Evolutionary conservation across 2,888 invertebrate species (phyloP).

Genomic region (Eulithis prunata): DNA sequence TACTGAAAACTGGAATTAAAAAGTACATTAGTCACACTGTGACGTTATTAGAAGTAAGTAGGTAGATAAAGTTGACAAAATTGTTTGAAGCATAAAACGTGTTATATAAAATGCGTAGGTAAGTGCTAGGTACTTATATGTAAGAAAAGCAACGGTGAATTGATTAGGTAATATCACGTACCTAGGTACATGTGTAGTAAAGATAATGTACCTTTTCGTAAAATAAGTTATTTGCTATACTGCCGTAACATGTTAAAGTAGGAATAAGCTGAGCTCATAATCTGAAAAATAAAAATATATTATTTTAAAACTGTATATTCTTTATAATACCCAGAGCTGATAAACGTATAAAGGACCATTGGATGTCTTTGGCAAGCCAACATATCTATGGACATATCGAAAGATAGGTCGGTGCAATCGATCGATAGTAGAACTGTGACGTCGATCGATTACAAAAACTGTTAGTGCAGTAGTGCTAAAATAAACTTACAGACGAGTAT

Average conservation of each 20-base stretch:
- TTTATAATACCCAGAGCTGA: too few relatives aligned
- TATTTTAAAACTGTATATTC: background rate
- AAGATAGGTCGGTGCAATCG: too few relatives aligned
- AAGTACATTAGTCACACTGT: too few relatives aligned
- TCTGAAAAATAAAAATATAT: conserved; percentile 48
- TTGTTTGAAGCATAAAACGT: background rate
- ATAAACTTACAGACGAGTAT: conserved; percentile 60
- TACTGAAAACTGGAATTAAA: conserved; percentile 63
- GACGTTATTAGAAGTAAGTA: too few relatives aligned
- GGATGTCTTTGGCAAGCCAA: too few relatives aligned
- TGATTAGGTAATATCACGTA: background rate
- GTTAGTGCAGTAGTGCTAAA: background rate
- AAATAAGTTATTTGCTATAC: conserved; percentile 41
- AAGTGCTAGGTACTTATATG: background rate
- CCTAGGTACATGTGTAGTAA: background rate
- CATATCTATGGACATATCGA: too few relatives aligned
- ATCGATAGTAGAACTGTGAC: too few relatives aligned
- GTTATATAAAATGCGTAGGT: background rate
- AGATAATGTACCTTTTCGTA: background rate
- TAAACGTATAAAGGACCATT: too few relatives aligned
- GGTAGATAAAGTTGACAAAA: too few relatives aligned
- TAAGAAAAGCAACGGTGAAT: background rate
- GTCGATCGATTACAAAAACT: too few relatives aligned
- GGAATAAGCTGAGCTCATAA: conserved; percentile 64
- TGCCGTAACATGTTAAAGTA: conserved; percentile 71